Percentiles rank a stretch among this genome's conserved stretches.
phyloP scores from a whole-genome alignment of 2,888 invertebrate genomes.

The Eupelmus urozonus region DNA sequence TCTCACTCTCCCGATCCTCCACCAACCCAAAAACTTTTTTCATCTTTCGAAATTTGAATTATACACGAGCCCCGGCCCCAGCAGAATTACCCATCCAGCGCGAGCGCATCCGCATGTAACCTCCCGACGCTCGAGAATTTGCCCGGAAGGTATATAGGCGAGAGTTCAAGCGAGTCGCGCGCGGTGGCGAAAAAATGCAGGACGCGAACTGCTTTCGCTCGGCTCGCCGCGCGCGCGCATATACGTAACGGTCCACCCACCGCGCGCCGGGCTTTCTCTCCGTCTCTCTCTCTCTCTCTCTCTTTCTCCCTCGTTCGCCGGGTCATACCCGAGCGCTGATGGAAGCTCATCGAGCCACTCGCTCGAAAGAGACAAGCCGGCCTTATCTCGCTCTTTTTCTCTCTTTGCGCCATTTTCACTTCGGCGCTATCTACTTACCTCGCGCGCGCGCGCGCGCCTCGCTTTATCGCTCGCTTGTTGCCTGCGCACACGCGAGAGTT shows the following conservation, averaged over 20 bases:
- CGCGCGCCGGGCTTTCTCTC: neutral
- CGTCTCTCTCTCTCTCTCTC: neutral
- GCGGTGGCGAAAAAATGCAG: slow-evolving; percentile 19
- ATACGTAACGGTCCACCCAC: slow-evolving; percentile 51
- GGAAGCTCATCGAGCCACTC: neutral
- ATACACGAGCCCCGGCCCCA: too few relatives aligned
- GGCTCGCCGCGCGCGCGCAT: too few relatives aligned
- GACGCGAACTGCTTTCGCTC: slow-evolving; percentile 46
- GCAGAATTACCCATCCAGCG: too few relatives aligned
- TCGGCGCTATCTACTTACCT: slow-evolving; percentile 29
- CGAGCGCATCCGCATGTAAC: neutral
- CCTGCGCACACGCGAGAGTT: too few relatives aligned
- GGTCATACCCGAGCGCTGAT: neutral
- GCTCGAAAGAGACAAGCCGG: neutral
- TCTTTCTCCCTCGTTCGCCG: neutral
- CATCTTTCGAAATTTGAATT: too few relatives aligned
- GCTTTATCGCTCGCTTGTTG: slow-evolving; percentile 39
- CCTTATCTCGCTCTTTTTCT: slow-evolving; percentile 29
- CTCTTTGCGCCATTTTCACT: slow-evolving; percentile 29
- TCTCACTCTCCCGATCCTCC: too few relatives aligned
- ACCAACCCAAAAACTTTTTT: too few relatives aligned
- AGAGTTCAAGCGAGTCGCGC: slow-evolving; percentile 27
- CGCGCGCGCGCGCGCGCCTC: neutral
- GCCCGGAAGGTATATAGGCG: slow-evolving; percentile 50
- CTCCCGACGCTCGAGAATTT: slow-evolving; percentile 37